A percentile compares a stretch with the other conserved stretches of the same genome.
Conservation (phyloP, 2,797 vertebrate genomes). For the Tenualosa thibaudeaui region DNA sequence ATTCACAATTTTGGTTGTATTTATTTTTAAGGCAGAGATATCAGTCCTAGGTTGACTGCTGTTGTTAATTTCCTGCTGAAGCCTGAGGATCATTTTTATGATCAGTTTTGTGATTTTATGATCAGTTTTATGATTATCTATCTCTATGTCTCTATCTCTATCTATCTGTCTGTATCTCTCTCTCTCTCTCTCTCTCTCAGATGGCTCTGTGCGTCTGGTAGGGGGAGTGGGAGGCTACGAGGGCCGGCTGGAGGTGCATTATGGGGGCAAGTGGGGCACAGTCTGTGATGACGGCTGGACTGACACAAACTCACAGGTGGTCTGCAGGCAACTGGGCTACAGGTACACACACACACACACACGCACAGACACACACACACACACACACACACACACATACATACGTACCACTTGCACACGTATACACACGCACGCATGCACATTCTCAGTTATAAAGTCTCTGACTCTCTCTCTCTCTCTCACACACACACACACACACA, state of each 20-base stretch:
- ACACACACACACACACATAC: conserved; percentile 3
- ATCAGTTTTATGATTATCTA: too few relatives aligned
- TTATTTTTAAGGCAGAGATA: too few relatives aligned
- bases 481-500: background rate
- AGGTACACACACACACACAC: conserved; percentile 70
- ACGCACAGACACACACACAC: background rate
- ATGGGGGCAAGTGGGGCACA: conserved; percentile 88
- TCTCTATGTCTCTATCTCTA: too few relatives aligned
- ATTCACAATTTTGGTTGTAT: too few relatives aligned
- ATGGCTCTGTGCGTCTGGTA: conserved; percentile 82
- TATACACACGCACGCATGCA: background rate
- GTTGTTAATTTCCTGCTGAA: too few relatives aligned
- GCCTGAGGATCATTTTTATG: too few relatives aligned
- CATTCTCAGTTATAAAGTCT: background rate
- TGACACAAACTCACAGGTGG: conserved; percentile 84
- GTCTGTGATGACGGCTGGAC: conserved; percentile 93
- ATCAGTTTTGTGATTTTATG: too few relatives aligned
- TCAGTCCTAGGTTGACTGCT: too few relatives aligned
- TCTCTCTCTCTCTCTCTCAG: conserved; percentile 62
- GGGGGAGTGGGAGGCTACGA: conserved; percentile 79
- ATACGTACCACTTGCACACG: background rate
- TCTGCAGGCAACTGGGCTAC: conserved; percentile 91
- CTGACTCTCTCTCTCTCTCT: background rate
- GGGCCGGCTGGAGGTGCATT: conserved; percentile 88
- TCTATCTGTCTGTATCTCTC: background rate